Evolutionary conservation across 23 tunicate genomes (phyloP), one percentile per base, ranked within the genome.

Genomic region (Botrylloides violaceus): DNA sequence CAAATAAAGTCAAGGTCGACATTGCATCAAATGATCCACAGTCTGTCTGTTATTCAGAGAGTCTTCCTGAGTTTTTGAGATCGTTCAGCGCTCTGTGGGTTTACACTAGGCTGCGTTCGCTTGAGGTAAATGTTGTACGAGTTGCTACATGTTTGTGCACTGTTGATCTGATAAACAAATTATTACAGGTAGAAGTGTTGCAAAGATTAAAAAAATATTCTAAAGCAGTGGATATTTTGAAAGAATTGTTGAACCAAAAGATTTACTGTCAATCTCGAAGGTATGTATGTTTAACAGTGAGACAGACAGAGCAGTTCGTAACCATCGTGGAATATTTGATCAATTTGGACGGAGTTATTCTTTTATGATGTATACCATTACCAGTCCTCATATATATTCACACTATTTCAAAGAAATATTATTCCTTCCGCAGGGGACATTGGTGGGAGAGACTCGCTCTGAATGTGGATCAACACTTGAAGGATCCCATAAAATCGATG

Each of bases 361-460:
- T 47, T 12, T 47, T 47, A 12, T 47, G 12, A 47, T 47, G 18
- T 47, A 12, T n/a, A n/a, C n/a, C n/a, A n/a, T n/a, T n/a, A n/a
- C n/a, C n/a, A n/a, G n/a, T n/a, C n/a, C n/a, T n/a, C n/a, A n/a
- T n/a, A n/a, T n/a, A n/a, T n/a, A n/a, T n/a, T n/a, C n/a, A n/a
- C n/a, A n/a, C n/a, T n/a, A n/a, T n/a, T n/a, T n/a, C n/a, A n/a
- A n/a, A n/a, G n/a, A n/a, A n/a, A n/a, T n/a, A n/a, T n/a, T n/a
- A n/a, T n/a, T n/a, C n/a, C n/a, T n/a, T n/a, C n/a, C n/a, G n/a
- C n/a, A 81, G 95, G 34, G 95, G 95, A 15, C 75, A 55, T 65
- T 87, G 95, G 95, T 64, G 74, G 32, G 95, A 87, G 49, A 76
- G 95, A 71, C 76, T 87, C 27, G 79, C 86, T 34, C 58, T 87